phyloP scores from a whole-genome alignment of 1,140 invertebrate species.

The Diachasma alloeum region DNA sequence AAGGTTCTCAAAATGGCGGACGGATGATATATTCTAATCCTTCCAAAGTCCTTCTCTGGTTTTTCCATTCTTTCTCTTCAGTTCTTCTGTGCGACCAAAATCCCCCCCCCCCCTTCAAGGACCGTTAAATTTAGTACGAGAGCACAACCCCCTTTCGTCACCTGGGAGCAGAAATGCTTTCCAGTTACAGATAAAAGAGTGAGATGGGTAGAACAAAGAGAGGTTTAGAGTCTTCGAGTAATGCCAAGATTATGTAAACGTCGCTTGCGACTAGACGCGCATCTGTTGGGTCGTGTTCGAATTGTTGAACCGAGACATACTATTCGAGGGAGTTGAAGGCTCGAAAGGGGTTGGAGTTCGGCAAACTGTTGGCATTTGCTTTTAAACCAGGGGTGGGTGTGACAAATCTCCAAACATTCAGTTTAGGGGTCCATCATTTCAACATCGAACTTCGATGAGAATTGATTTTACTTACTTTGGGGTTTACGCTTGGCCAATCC shows the following conservation, averaged over 20 bases:
- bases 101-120: background rate
- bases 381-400: background rate
- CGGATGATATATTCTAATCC: constrained; percentile 18
- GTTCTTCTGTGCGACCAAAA: background rate
- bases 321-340: background rate
- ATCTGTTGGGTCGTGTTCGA: constrained; percentile 53
- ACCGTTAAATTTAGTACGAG: background rate
- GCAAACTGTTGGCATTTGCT: constrained; percentile 17
- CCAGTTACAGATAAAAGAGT: background rate
- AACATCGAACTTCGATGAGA: background rate
- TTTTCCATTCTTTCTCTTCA: background rate
- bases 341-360: constrained; percentile 13
- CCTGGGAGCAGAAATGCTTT: background rate
- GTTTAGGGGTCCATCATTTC: constrained; percentile 9
- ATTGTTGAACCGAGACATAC: constrained; percentile 45
- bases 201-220: background rate
- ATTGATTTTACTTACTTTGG: background rate
- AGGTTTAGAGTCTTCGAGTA: constrained; percentile 49
- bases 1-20: constrained; percentile 7
- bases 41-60: background rate
- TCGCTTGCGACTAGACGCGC: constrained; percentile 52
- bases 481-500: background rate
- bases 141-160: background rate
- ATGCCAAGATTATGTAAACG: constrained; percentile 63
- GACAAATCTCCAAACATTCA: constrained; percentile 6